phyloP scores from a whole-genome alignment of 2,797 vertebrate genomes.

The Hydrocynus forskahlii region DNA sequence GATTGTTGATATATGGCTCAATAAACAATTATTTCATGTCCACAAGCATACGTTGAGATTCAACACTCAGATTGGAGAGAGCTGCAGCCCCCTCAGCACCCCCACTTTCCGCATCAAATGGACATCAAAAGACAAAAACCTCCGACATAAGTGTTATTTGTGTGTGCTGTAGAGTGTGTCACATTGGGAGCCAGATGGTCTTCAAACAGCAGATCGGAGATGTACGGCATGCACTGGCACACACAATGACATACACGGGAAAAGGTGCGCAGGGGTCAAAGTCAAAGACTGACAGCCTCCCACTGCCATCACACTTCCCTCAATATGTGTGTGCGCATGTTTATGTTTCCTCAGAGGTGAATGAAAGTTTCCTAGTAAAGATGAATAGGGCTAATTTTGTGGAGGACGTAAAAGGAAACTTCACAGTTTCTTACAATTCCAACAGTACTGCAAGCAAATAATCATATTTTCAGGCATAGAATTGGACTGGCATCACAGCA shows the following conservation, averaged over 20 bases:
- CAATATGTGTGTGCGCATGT: background rate
- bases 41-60: too few species aligned
- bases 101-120: too few species aligned
- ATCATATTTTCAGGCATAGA: background rate
- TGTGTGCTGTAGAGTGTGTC: constrained; percentile 1
- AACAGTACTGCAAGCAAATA: background rate
- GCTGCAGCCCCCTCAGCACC: too few species aligned
- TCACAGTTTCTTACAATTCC: constrained; percentile 10
- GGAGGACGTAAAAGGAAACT: constrained; percentile 1
- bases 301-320: background rate
- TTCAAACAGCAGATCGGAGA: constrained; percentile 10
- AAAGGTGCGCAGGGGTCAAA: background rate
- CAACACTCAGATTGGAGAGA: too few species aligned
- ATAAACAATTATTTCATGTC: too few species aligned
- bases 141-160: background rate
- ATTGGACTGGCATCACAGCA: background rate
- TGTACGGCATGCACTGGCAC: background rate
- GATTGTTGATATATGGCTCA: too few species aligned
- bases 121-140: too few species aligned
- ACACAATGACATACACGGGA: background rate
- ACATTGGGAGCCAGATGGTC: constrained; percentile 21
- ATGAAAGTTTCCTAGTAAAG: constrained; percentile 58
- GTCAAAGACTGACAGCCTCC: background rate
- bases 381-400: background rate
- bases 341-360: constrained; percentile 54